Evolutionary conservation across 2,797 vertebrate genomes (phyloP), one percentile per base, ranked within the genome.

Genomic region (Mallotus villosus): DNA sequence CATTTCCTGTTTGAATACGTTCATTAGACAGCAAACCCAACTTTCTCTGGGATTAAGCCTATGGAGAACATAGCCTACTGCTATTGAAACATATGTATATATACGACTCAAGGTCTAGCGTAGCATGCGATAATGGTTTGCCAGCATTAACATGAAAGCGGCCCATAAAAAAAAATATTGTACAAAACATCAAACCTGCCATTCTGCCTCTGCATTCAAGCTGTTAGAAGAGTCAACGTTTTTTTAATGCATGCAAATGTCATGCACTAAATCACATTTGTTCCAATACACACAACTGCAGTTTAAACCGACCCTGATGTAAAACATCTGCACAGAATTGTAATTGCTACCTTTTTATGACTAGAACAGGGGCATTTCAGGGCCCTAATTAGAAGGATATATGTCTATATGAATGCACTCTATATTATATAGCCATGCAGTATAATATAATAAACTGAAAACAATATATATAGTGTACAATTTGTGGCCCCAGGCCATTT

Each of bases 201-300:
- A 14, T 17, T 55, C 19, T 17, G 17, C 51, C 16, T 55, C 51
- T n/a, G 51, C 51, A n/a, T 55, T 17, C 51, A 25, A 61, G 59
- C 59, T 2, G 24, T 60, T 37, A 17, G 7, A n/a, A n/a, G 6
- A 55, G 7, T 55, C 41, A 79, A 74, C 79, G 82, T 78, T 69
- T 68, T 62, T 84, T 85, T 46, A 2, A 46, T 46, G 12, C 80
- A 81, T 84, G 81, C 64, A 75, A 83, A 88, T 84, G 84, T 71
- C 64, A 74, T 71, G 67, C 76, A 83, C 87, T 87, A 83, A 85
- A 85, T 70, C 77, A 76, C 70, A 75, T 77, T 80, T 76, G 75
- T 84, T 86, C 72, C 65, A 24, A 77, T 71, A 75, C 66, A 74
- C 55, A 80, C 76, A 85, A 22, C 78, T 85, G 81, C 72, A 78